phyloP scores from a whole-genome alignment of 2,797 vertebrate species.

The Lagorchestes hirsutus region DNA sequence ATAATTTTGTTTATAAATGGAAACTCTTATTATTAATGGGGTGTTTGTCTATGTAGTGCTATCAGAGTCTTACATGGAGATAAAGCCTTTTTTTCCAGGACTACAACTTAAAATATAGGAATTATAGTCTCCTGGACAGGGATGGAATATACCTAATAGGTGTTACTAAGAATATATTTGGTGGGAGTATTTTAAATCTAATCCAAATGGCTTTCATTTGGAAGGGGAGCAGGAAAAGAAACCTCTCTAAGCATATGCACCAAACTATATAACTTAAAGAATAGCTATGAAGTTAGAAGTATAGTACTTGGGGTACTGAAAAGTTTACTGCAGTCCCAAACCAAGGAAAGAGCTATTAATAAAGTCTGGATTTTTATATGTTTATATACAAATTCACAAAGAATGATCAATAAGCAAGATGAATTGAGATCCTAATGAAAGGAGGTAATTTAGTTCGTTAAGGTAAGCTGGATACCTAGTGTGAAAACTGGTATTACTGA shows the following conservation, averaged over 20 bases:
- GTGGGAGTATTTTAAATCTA: not conserved
- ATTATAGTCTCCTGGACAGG: not conserved
- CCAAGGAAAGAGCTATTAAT: not conserved
- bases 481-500: not conserved
- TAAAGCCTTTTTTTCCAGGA: constrained; percentile 25
- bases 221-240: not conserved
- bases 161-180: not conserved
- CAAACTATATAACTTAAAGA: not conserved
- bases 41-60: not conserved
- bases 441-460: not conserved
- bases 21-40: not conserved
- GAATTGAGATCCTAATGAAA: not conserved
- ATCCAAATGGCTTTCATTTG: not conserved
- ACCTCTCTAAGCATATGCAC: not conserved
- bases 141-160: not conserved
- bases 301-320: not conserved
- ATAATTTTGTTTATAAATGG: not conserved
- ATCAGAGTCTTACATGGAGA: constrained; percentile 25
- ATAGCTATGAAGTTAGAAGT: not conserved
- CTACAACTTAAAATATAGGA: not conserved
- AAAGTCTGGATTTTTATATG: not conserved
- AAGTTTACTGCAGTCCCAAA: not conserved
- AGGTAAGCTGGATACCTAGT: not conserved
- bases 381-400: not conserved
- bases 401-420: not conserved